phyloP scores from a whole-genome alignment of 2,797 vertebrate species.

The Hirundo rustica region DNA sequence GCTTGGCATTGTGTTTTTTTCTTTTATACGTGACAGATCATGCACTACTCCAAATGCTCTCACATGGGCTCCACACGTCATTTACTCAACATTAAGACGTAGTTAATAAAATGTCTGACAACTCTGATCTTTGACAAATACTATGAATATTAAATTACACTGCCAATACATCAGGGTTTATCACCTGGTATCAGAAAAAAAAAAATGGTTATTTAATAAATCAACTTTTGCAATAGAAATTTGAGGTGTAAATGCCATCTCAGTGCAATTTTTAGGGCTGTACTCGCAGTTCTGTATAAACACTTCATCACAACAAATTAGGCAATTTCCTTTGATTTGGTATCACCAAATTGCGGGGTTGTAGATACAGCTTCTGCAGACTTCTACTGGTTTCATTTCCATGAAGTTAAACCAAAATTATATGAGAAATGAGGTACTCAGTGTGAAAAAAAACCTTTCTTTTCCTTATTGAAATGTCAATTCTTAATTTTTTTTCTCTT shows the following conservation, averaged over 20 bases:
- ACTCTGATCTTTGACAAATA: slow-evolving; percentile 40
- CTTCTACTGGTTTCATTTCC: neutral
- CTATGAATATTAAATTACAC: slow-evolving; percentile 30
- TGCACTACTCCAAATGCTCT: neutral
- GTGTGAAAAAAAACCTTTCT: neutral
- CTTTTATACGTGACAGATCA: neutral
- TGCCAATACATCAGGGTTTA: neutral
- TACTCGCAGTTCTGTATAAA: neutral
- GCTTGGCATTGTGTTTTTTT: neutral
- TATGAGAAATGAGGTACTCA: neutral
- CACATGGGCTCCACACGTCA: neutral
- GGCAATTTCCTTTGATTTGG: neutral
- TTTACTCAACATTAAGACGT: slow-evolving; percentile 15
- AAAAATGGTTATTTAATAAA: slow-evolving; percentile 1
- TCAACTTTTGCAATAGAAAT: neutral
- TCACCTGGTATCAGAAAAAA: neutral
- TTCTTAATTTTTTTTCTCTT: neutral
- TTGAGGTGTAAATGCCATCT: neutral
- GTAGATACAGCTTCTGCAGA: neutral
- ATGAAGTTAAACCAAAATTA: neutral
- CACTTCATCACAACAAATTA: neutral
- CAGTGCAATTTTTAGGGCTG: neutral
- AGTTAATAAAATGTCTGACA: slow-evolving; percentile 22
- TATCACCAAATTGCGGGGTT: neutral
- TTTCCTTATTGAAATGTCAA: neutral